phyloP scores from a whole-genome alignment of 1,140 invertebrate species.

The Apis dorsata region DNA sequence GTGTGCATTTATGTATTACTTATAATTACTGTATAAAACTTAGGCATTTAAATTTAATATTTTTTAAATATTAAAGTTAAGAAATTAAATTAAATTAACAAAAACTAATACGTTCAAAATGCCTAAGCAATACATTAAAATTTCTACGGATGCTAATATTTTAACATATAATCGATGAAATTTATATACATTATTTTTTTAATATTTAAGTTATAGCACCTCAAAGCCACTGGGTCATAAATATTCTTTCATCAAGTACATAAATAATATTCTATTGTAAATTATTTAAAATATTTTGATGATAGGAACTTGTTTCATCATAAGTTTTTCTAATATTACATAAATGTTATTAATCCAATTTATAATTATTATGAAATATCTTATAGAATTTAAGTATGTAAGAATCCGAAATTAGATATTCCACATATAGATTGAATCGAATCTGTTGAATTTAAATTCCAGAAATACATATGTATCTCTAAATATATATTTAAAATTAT shows the following conservation, averaged over 20 bases:
- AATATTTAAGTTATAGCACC: slow-evolving; percentile 24
- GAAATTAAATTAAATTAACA: neutral
- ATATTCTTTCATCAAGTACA: neutral
- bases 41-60: slow-evolving; percentile 36
- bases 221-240: slow-evolving; percentile 45
- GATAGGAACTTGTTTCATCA: slow-evolving; percentile 31
- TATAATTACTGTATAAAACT: slow-evolving; percentile 40
- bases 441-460: neutral
- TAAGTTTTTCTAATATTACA: neutral
- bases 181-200: slow-evolving; percentile 39
- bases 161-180: slow-evolving; percentile 33
- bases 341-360: neutral
- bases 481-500: too few species aligned
- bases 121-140: slow-evolving; percentile 47
- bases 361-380: neutral
- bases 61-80: neutral
- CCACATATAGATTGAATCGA: neutral
- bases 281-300: neutral
- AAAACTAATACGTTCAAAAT: slow-evolving; percentile 14
- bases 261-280: neutral
- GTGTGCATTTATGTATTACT: neutral
- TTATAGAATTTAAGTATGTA: neutral
- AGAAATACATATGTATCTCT: neutral
- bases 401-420: neutral
- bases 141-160: slow-evolving; percentile 16